Percentiles rank a stretch among this genome's conserved stretches.
These are phyloP conservation scores for Xenopus laevis DNA, from an alignment of 2,113 vertebrate species.

Conservation along the genomic window DNA sequence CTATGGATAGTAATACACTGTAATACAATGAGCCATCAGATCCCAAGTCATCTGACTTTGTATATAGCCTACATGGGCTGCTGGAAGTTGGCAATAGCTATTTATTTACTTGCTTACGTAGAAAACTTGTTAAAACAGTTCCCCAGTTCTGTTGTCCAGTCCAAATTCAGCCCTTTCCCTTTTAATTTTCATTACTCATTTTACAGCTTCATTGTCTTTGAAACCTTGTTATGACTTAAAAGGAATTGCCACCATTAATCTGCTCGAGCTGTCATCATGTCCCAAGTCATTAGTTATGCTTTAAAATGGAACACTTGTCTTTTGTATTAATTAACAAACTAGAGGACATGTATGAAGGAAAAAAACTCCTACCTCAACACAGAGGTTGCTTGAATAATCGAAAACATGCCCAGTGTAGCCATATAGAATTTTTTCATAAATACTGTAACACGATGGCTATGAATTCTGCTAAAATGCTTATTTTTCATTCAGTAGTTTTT, in stretches of 20 bases:
- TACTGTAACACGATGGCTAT: no score
- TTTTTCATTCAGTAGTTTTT: no score
- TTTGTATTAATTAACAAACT: slow-evolving; percentile 15
- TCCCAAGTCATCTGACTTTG: no score
- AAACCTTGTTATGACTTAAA: slow-evolving; percentile 26
- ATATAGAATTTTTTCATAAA: no score
- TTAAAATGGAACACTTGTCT: slow-evolving; percentile 25
- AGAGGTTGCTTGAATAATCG: neutral
- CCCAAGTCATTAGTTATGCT: slow-evolving; percentile 33
- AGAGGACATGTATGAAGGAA: neutral
- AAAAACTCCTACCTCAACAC: neutral
- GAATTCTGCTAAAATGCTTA: no score
- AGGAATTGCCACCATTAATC: slow-evolving; percentile 31
- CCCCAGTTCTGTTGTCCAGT: neutral
- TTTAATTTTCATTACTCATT: slow-evolving; percentile 6
- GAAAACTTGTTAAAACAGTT: no score
- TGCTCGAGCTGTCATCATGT: slow-evolving; percentile 30
- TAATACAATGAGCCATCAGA: no score
- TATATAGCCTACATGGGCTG: no score
- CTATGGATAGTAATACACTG: no score
- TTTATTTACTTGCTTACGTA: no score
- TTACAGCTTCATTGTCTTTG: slow-evolving; percentile 32
- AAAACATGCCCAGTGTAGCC: neutral
- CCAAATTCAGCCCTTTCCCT: neutral
- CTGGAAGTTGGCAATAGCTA: no score